Conservation (phyloP, 2,888 invertebrate species). For the Limulus polyphemus region DNA sequence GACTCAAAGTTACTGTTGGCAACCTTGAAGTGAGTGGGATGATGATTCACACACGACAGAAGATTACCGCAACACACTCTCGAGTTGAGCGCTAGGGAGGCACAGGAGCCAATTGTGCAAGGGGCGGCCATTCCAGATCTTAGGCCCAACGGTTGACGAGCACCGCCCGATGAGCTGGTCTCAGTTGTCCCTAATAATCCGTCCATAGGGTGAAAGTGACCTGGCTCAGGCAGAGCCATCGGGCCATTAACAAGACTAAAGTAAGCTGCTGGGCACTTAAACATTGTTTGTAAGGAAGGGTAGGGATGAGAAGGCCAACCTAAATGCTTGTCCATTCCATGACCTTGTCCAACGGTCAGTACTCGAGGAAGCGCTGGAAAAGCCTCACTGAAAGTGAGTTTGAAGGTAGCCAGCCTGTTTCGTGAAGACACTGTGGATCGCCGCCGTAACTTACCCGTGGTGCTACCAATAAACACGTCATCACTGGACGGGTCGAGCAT, state of each 20-base stretch:
- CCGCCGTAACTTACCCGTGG: slow-evolving; percentile 86
- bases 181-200: slow-evolving; percentile 5
- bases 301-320: slow-evolving; percentile 17
- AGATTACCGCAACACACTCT: slow-evolving; percentile 10
- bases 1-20: slow-evolving; percentile 13
- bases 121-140: slow-evolving; percentile 10
- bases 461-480: slow-evolving; percentile 95
- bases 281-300: too few species aligned
- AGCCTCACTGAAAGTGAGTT: slow-evolving; percentile 15
- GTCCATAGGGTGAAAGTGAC: slow-evolving; percentile 16
- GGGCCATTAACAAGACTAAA: slow-evolving; percentile 3
- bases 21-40: background rate
- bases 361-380: slow-evolving; percentile 9
- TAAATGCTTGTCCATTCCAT: slow-evolving; percentile 11
- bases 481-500: slow-evolving; percentile 89
- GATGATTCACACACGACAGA: background rate
- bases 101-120: background rate
- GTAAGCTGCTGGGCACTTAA: too few species aligned
- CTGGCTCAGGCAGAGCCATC: slow-evolving; percentile 8
- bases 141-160: slow-evolving; percentile 6
- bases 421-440: slow-evolving; percentile 81
- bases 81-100: background rate
- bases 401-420: slow-evolving; percentile 62
- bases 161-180: too few species aligned
- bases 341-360: background rate